Percentiles rank a stretch among this genome's conserved stretches.
These are phyloP conservation scores for Lamellibrachia satsuma DNA, from an alignment of 2,888 invertebrate species.

Conservation along the genomic window DNA sequence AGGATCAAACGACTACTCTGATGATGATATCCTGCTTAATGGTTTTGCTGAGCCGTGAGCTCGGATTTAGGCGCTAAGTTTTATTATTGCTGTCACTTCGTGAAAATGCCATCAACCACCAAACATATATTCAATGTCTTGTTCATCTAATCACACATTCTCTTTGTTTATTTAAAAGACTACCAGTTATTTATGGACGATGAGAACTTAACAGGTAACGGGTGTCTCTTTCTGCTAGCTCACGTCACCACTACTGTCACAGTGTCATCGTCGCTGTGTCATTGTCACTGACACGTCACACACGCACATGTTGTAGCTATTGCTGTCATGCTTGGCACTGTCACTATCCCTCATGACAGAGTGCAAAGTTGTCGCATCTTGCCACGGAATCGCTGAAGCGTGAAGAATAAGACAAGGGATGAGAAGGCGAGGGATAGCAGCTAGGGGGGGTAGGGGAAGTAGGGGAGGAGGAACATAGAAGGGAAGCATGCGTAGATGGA, in stretches of 20 bases:
- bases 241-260: conserved; percentile 1
- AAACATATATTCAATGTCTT: not conserved
- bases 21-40: too few species aligned
- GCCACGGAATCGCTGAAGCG: not conserved
- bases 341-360: not conserved
- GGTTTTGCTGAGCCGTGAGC: too few species aligned
- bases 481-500: not conserved
- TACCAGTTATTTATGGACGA: conserved; percentile 17
- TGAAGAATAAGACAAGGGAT: not conserved
- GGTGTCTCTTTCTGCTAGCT: not conserved
- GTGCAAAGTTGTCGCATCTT: not conserved
- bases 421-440: not conserved
- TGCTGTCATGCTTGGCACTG: not conserved
- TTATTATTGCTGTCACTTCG: not conserved
- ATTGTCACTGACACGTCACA: not conserved
- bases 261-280: conserved; percentile 8
- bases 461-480: not conserved
- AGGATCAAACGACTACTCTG: too few species aligned
- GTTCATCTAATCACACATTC: not conserved
- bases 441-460: not conserved
- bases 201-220: not conserved
- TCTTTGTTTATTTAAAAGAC: conserved; percentile 6
- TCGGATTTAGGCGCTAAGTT: too few species aligned
- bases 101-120: not conserved
- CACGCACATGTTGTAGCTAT: not conserved